phyloP scores from a whole-genome alignment of 2,113 vertebrate genomes.

The Bettongia penicillata region DNA sequence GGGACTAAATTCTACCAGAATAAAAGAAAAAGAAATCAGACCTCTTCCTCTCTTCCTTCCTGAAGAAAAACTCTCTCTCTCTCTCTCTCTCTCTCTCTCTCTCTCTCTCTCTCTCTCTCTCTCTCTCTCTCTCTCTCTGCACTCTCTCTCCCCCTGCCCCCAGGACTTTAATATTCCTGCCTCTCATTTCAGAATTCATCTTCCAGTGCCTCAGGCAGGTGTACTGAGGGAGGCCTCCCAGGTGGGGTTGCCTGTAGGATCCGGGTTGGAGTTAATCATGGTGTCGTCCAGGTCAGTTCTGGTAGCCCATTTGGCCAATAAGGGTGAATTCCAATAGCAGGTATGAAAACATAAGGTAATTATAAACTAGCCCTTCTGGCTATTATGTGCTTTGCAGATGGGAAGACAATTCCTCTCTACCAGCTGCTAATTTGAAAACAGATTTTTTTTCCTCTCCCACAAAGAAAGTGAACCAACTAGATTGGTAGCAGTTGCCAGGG shows the following conservation, averaged over 20 bases:
- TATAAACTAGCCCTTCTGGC: constrained; percentile 57
- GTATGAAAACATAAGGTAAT: constrained; percentile 49
- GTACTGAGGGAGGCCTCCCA: neutral
- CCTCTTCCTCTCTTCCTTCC: neutral
- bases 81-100: too few species aligned
- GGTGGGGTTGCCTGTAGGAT: constrained; percentile 49
- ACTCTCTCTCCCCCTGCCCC: neutral
- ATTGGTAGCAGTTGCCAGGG: constrained; percentile 81
- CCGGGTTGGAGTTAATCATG: constrained; percentile 72
- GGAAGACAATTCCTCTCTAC: constrained; percentile 76
- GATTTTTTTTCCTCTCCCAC: constrained; percentile 17
- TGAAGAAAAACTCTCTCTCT: neutral
- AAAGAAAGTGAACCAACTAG: constrained; percentile 65
- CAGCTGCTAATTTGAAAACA: constrained; percentile 61
- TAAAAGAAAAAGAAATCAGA: neutral
- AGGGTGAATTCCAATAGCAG: constrained; percentile 45
- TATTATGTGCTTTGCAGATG: constrained; percentile 57
- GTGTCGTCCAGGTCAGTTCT: constrained; percentile 56
- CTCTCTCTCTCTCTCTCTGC: too few species aligned
- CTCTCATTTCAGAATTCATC: constrained; percentile 19
- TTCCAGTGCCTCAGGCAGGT: constrained; percentile 11
- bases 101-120: too few species aligned
- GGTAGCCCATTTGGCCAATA: constrained; percentile 69
- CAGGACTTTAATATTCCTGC: neutral
- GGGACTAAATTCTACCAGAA: constrained; percentile 10